Conservation (phyloP, 2,113 vertebrate species). For the Halichoeres trimaculatus region DNA sequence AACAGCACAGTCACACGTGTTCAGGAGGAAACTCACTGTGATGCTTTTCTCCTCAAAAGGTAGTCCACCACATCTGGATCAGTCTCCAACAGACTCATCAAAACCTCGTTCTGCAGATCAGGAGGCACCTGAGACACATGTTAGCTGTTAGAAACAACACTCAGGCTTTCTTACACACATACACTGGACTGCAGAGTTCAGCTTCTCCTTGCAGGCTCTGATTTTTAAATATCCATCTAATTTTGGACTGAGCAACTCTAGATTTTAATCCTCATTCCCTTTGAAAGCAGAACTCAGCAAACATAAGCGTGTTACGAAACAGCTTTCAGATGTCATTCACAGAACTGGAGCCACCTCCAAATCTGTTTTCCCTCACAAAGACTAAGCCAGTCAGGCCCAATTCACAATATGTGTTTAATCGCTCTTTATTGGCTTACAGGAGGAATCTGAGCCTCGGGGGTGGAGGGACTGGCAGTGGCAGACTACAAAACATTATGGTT, state of each 20-base stretch:
- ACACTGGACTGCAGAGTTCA: too few species aligned
- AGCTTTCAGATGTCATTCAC: conserved; percentile 32
- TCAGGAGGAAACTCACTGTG: conserved; percentile 90
- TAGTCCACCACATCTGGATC: conserved; percentile 97
- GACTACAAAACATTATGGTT: conserved; percentile 57
- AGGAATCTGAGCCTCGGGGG: conserved; percentile 58
- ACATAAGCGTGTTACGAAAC: conserved; percentile 49
- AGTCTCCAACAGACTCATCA: conserved; percentile 93
- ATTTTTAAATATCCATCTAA: conserved; percentile 14
- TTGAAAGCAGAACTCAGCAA: conserved; percentile 6
- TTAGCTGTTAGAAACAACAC: background rate
- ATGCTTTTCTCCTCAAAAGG: conserved; percentile 93
- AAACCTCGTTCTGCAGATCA: conserved; percentile 95
- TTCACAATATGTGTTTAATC: conserved; percentile 48
- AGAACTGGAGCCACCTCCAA: conserved; percentile 29
- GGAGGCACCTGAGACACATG: conserved; percentile 86
- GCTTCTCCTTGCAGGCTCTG: too few species aligned
- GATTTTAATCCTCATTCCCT: too few species aligned
- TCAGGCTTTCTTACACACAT: too few species aligned
- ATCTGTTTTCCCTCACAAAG: conserved; percentile 41
- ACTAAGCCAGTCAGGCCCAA: conserved; percentile 21
- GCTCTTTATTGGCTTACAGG: conserved; percentile 53
- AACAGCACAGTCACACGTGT: too few species aligned
- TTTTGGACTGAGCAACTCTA: background rate
- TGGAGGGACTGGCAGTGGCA: conserved; percentile 22